Percentiles rank a stretch among this genome's conserved stretches.
These are phyloP conservation scores for Poeciliopsis paucimaculata DNA, from an alignment of 2,797 vertebrate genomes.

Conservation along the genomic window DNA sequence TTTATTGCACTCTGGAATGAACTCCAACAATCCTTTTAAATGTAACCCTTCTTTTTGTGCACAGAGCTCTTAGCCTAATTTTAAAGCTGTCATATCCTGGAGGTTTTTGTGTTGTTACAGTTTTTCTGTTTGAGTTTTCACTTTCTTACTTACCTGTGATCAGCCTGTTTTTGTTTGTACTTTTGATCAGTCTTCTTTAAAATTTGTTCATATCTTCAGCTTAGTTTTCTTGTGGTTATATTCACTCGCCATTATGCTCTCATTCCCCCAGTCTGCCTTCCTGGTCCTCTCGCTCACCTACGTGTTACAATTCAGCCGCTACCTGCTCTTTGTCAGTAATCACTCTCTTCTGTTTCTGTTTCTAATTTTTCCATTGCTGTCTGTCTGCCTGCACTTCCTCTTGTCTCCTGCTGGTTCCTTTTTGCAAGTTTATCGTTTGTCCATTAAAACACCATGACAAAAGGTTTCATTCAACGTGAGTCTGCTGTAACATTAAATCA, in stretches of 20 bases:
- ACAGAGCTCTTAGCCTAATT: neutral
- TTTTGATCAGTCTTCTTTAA: neutral
- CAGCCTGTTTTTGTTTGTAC: neutral
- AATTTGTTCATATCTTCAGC: neutral
- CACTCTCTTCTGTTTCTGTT: neutral
- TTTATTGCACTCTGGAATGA: conserved; percentile 19
- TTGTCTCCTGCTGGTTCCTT: neutral
- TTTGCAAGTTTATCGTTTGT: neutral
- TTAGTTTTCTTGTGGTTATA: neutral
- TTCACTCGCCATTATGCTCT: neutral
- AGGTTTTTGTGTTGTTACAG: neutral
- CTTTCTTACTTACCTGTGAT: neutral
- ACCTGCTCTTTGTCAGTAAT: neutral
- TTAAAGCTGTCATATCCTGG: neutral
- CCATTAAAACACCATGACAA: neutral
- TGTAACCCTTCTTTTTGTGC: too few relatives aligned
- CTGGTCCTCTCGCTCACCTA: neutral
- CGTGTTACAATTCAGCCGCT: neutral
- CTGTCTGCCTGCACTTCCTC: neutral
- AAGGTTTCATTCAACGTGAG: conserved; percentile 10
- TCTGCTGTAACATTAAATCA: conserved; percentile 23
- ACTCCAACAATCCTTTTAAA: neutral
- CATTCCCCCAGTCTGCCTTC: neutral
- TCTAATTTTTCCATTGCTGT: neutral
- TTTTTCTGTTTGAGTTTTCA: neutral